These are phyloP conservation scores for Tipula helvola DNA, from an alignment of 2,888 invertebrate genomes.

Conservation along the genomic window DNA sequence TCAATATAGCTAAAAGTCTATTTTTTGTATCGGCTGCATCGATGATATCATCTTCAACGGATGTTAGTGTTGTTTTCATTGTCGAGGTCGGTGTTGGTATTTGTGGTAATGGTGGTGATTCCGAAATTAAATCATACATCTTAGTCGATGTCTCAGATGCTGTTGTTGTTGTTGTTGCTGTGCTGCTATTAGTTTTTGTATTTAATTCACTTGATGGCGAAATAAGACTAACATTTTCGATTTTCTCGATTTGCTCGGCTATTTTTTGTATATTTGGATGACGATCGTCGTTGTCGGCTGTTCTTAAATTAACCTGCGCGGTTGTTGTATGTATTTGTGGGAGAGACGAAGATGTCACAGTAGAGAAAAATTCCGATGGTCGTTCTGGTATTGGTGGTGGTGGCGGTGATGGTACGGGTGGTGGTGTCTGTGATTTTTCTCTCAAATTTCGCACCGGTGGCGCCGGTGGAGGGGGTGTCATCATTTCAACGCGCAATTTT, in stretches of 20 bases:
- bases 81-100: constrained; percentile 13
- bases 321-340: not conserved
- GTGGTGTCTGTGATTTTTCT: constrained; percentile 14
- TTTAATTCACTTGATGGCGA: constrained; percentile 4
- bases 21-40: not conserved
- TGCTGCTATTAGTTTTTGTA: not conserved
- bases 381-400: constrained; percentile 34
- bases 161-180: not conserved
- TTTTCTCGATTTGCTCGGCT: not conserved
- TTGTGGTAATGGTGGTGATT: not conserved
- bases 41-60: not conserved
- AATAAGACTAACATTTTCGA: not conserved
- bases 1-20: not conserved
- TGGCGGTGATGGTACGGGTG: constrained; percentile 15
- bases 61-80: not conserved
- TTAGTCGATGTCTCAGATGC: not conserved
- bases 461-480: constrained; percentile 32
- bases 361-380: not conserved
- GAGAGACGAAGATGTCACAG: not conserved
- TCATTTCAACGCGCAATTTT: not conserved
- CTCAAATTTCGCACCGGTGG: constrained; percentile 24
- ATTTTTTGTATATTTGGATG: not conserved
- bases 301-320: not conserved
- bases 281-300: not conserved
- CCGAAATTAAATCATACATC: not conserved